Evolutionary conservation across 2,113 vertebrate species (phyloP).

Genomic region (Burhinus oedicnemus): DNA sequence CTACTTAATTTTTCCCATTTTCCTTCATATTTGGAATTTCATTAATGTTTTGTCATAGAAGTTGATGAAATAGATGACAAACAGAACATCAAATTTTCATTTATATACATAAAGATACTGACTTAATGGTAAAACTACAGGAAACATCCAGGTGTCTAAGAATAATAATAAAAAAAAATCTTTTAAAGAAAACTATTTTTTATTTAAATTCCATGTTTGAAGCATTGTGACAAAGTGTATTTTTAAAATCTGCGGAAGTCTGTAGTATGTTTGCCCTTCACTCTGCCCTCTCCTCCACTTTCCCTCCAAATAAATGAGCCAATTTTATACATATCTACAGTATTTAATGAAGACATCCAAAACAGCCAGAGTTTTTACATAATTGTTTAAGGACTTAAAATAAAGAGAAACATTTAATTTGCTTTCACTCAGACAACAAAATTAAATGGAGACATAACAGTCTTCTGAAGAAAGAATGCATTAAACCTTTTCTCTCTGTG

Average conservation of each 20-base stretch:
- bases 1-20: slow-evolving; percentile 2
- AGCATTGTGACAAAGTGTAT: background rate
- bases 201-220: background rate
- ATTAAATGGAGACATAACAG: background rate
- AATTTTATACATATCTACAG: slow-evolving; percentile 58
- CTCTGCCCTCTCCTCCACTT: background rate
- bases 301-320: background rate
- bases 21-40: background rate
- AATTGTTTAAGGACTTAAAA: slow-evolving; percentile 34
- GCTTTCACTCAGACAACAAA: background rate
- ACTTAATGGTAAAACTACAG: background rate
- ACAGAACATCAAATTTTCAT: background rate
- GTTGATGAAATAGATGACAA: background rate
- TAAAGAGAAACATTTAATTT: background rate
- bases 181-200: background rate
- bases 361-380: slow-evolving; percentile 20
- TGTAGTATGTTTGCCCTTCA: background rate
- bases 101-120: background rate
- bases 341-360: slow-evolving; percentile 61
- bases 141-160: background rate
- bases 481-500: background rate
- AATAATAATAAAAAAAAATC: background rate
- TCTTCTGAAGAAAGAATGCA: background rate
- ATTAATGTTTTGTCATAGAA: background rate
- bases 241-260: background rate